Evolutionary conservation across 2,113 vertebrate species (phyloP), one percentile per base, ranked within the genome.

Genomic region (Sturnira hondurensis): DNA sequence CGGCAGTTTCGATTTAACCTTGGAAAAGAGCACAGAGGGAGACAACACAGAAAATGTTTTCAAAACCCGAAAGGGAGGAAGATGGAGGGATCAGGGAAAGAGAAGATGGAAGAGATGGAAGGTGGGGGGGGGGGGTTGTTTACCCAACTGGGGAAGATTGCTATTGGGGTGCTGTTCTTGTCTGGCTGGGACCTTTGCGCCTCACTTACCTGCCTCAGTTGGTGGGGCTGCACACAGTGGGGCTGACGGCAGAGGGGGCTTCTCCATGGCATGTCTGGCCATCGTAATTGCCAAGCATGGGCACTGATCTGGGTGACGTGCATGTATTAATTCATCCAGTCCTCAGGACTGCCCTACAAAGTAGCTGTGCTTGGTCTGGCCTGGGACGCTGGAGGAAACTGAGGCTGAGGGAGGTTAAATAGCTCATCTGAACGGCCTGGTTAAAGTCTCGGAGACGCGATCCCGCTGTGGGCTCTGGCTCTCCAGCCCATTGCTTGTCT

Each of bases 1-100:
- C 11, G 14, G 47, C 3, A 68, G 77, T 73, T 58, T 5, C 1
- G 28, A 4, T 77, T 28, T n/a, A 19, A 93, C 74, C 54, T 52
- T 45, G 41, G 73, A 1, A 89, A 96, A 96, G 28, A 86, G 63
- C 31, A 33, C 7, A 67, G 65, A 77, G 61, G 92, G 92, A 41
- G 33, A 38, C 12, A 50, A 82, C 63, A 13, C 61, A 3, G 56
- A 5, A 19, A 38, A 91, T 0, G 0, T 22, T 77, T 68, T 31
- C 84, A 96, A 92, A 31, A 68, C 41, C 63, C 45, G 15, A 9
- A 28, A 19, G 50, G 65, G 14, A 91, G 52, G 33, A 22, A 71
- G 96, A 4, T 16, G 65, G 92, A 71, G 56, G 56, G 70, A 20
- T 28, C 17, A 43, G 71, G 68, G 15, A 50, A 52, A 67, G 33